Evolutionary conservation across 2,113 vertebrate genomes (phyloP), one percentile per base, ranked within the genome.

Genomic region (Zapus hudsonius): DNA sequence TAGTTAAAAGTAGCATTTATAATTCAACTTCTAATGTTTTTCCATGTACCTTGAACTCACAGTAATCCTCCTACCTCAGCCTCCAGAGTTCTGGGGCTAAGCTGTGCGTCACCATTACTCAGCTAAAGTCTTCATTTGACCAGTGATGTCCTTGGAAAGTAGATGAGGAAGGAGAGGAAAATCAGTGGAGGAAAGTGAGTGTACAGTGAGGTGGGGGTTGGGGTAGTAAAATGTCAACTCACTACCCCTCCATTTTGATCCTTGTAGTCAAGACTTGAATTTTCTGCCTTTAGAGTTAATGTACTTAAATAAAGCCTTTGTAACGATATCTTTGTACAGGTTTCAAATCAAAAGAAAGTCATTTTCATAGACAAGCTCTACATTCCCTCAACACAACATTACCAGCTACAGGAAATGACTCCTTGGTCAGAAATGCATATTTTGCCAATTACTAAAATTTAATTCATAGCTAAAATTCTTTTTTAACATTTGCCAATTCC

Each of bases 381-480:
- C 8, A 27, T 93, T 80, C 92, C 70, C 22, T 83, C 31, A 92
- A 10, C 6, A 27, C 31, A 75, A 88, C 79, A 64, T 12, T 44
- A 3, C 8, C 8, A 74, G 59, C 23, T 20, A 1, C 38, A 10
- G 57, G 36, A 94, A 87, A 74, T 78, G 0, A 2, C 36, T 16
- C 17, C 63, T 40, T 80, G 66, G 27, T 89, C 31, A 16, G 70
- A 70, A 74, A 29, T 72, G 33, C 69, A 33, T 70, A 2, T 92
- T 75, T 94, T 84, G 75, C 27, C 72, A 67, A 3, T 78, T 81
- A 70, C 17, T 22, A 55, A 79, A 47, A 88, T 33, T 84, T 80
- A 92, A 73, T 84, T 92, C 33, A 36, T 76, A 40, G 36, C 52
- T 86, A 57, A 94, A 86, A 70, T 91, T 31, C 40, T 82, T 90